A percentile compares a stretch with the other conserved stretches of the same genome.
Evolutionary conservation across 2,888 invertebrate genomes (phyloP).

Genomic region (Nymphalis polychloros): DNA sequence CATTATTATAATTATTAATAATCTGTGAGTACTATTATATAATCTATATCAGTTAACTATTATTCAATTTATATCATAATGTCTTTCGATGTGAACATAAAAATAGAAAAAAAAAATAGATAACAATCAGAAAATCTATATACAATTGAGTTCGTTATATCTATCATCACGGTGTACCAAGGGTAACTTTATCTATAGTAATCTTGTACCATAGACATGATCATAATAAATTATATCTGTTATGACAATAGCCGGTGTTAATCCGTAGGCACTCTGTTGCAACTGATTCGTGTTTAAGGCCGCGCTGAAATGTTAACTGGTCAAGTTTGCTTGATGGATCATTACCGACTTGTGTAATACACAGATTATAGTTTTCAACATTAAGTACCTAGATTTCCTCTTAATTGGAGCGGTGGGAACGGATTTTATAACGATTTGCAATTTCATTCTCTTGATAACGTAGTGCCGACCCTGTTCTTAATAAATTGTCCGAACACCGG

Average conservation of each 20-base stretch:
- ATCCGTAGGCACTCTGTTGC: slow-evolving; percentile 49
- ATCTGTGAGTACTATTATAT: too few species aligned
- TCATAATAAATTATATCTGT: slow-evolving; percentile 24
- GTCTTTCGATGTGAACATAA: too few species aligned
- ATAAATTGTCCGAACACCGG: slow-evolving; percentile 16
- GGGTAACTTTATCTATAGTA: slow-evolving; percentile 15
- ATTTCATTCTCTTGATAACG: slow-evolving; percentile 4
- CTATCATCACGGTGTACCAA: slow-evolving; percentile 9
- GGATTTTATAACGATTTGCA: slow-evolving; percentile 14
- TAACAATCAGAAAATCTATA: slow-evolving; percentile 12
- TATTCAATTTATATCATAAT: too few species aligned
- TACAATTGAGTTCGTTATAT: slow-evolving; percentile 2
- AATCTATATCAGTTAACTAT: too few species aligned
- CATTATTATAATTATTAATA: too few species aligned
- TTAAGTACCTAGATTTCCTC: slow-evolving; percentile 25
- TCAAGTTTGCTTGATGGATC: slow-evolving; percentile 46
- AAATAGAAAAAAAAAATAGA: neutral
- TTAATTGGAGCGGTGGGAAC: slow-evolving; percentile 27
- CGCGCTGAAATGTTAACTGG: slow-evolving; percentile 73
- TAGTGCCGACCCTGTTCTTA: slow-evolving; percentile 7
- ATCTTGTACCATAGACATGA: slow-evolving; percentile 16
- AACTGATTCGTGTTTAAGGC: slow-evolving; percentile 60
- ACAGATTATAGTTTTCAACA: slow-evolving; percentile 27
- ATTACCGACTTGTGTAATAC: slow-evolving; percentile 34
- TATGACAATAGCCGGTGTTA: slow-evolving; percentile 36